Percentiles rank a stretch among this genome's conserved stretches.
These are phyloP conservation scores for Campoplex nolae DNA, from an alignment of 2,888 invertebrate genomes.

Conservation along the genomic window DNA sequence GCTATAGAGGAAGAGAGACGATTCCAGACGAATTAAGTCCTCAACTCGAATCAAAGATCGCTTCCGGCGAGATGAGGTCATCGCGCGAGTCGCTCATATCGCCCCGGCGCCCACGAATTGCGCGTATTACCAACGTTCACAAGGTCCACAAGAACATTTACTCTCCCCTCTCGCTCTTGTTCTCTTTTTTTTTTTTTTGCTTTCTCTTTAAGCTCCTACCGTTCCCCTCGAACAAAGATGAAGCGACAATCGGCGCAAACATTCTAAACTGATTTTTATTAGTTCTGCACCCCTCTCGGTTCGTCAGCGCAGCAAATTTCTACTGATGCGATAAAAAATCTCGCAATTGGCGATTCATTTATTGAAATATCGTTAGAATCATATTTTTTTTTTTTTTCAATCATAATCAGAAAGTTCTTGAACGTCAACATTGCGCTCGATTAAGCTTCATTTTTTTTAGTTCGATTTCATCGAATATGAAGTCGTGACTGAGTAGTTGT, in stretches of 20 bases:
- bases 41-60: slow-evolving; percentile 82
- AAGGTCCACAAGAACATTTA: slow-evolving; percentile 57
- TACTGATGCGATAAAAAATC: background rate
- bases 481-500: background rate
- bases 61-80: slow-evolving; percentile 83
- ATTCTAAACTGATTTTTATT: slow-evolving; percentile 64
- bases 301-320: background rate
- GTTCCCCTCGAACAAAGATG: slow-evolving; percentile 51
- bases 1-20: slow-evolving; percentile 64
- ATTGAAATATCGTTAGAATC: background rate
- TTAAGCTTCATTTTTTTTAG: background rate
- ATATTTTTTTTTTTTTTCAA: background rate
- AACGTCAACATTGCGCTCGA: background rate
- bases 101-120: slow-evolving; percentile 60
- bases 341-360: background rate
- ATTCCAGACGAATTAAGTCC: slow-evolving; percentile 80
- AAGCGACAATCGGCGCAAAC: slow-evolving; percentile 61
- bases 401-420: background rate
- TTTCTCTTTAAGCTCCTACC: slow-evolving; percentile 14
- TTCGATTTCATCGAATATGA: too few species aligned
- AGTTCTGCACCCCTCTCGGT: slow-evolving; percentile 39
- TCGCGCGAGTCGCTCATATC: slow-evolving; percentile 65
- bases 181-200: background rate
- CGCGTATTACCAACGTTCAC: slow-evolving; percentile 37
- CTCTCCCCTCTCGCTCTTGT: slow-evolving; percentile 32